These are phyloP conservation scores for Trichomycterus rosablanca DNA, from an alignment of 2,113 vertebrate genomes.

Conservation along the genomic window DNA sequence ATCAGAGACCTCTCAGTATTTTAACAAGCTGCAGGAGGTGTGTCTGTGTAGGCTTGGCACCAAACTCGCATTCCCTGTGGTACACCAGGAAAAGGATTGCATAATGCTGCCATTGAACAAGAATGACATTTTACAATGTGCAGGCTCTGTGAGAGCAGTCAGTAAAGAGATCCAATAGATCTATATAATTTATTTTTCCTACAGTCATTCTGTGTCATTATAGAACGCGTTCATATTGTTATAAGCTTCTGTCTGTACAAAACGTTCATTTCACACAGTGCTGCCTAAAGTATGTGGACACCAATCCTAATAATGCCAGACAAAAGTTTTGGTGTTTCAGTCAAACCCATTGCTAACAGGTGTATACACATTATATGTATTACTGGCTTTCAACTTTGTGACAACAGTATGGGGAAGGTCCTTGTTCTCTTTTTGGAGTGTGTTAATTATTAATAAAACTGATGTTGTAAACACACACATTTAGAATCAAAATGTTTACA, in stretches of 20 bases:
- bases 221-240: not conserved
- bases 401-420: no score
- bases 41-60: slow-evolving; percentile 14
- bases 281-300: no score
- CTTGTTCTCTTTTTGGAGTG: no score
- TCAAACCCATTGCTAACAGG: no score
- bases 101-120: slow-evolving; percentile 31
- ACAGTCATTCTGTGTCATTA: not conserved
- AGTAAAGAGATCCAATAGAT: not conserved
- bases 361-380: no score
- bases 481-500: no score
- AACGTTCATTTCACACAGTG: not conserved
- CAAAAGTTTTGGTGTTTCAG: no score
- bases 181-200: slow-evolving; percentile 2
- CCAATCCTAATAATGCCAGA: no score
- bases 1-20: slow-evolving; percentile 17
- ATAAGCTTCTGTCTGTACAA: not conserved
- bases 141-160: slow-evolving; percentile 1
- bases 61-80: slow-evolving; percentile 6
- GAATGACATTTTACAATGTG: slow-evolving; percentile 21
- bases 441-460: no score
- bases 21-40: slow-evolving; percentile 23
- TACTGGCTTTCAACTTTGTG: no score
- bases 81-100: slow-evolving; percentile 21
- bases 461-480: no score